Evolutionary conservation across 30 jellyfish, hydroid and myxozoan genomes (phyloP), one percentile per base, ranked within the genome.

Genomic region (Aurelia coerulea): DNA sequence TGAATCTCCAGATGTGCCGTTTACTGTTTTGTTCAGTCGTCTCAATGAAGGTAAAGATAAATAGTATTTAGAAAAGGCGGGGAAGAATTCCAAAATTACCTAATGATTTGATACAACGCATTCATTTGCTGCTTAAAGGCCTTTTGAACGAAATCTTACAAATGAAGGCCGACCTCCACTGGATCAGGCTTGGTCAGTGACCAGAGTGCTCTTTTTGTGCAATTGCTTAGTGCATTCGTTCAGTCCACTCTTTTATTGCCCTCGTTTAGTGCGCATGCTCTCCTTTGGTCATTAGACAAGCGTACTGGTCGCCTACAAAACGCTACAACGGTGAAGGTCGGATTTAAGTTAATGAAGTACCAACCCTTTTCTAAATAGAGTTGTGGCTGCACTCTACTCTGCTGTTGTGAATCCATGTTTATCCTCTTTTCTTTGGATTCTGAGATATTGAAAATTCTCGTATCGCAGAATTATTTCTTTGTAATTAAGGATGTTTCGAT

Each of bases 1-100:
- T 67, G 78, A 67, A 67, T 67, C 78, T 67, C 78, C 78, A 31
- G 56, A 67, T 67, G 78, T 67, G 50, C 53, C 78, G 18, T 67
- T 67, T 13, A 67, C 78, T 13, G 78, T 67, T 35, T 7, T 67
- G 35, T 67, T 67, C 17, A 67, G 53, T 35, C 50, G 78, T 23
- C 13, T 67, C 78, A 35, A 67, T 23, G 53, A 67, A 67, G 78
- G 78, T 67, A 67, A 67, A 31, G 35, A 18, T 5, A 18, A 5
- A 8, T 17, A 5, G 35, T 62, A 18, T 17, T 62, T 35, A 67
- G 13, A 60, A n/a, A 5, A n/a, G 12, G 12, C 10, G 53, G 12
- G 49, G 5, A 37, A 37, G 49, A 5, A 37, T 37, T 37, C 49
- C 3, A 37, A 37, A 37, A 37, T 37, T 37, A 37, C 49, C 49